These are phyloP conservation scores for Mythimna pallens DNA, from an alignment of 2,888 invertebrate genomes.

Conservation along the genomic window DNA sequence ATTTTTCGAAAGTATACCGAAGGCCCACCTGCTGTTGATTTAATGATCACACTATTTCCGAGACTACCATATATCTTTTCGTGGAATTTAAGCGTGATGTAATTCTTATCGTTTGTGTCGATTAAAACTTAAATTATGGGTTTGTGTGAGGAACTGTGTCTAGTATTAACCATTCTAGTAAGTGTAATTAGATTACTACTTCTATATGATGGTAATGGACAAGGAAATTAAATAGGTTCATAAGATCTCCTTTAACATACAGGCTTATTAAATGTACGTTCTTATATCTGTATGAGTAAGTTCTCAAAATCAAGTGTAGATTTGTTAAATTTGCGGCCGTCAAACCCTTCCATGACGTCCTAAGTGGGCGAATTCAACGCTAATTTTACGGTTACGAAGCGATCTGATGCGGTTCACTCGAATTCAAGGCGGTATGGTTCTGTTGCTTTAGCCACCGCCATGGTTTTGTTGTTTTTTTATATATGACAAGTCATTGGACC, in stretches of 20 bases:
- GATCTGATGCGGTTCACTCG: too few relatives aligned
- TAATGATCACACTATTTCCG: not conserved
- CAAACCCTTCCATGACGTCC: too few relatives aligned
- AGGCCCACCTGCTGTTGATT: not conserved
- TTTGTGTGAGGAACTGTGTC: conserved; percentile 1
- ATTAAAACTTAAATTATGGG: conserved; percentile 13
- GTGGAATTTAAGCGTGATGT: too few relatives aligned
- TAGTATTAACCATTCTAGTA: conserved; percentile 24
- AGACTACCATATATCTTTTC: not conserved
- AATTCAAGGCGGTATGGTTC: too few relatives aligned
- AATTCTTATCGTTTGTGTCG: too few relatives aligned
- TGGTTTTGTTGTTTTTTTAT: too few relatives aligned
- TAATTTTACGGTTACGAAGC: too few relatives aligned
- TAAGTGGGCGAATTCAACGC: too few relatives aligned
- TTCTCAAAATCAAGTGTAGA: not conserved
- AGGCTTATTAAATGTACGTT: not conserved
- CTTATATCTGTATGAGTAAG: conserved; percentile 2
- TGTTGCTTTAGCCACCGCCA: too few relatives aligned
- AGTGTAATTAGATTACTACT: not conserved
- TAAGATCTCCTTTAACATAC: conserved; percentile 4
- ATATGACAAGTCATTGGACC: too few relatives aligned
- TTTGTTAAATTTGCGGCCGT: not conserved
- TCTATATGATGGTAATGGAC: conserved; percentile 1
- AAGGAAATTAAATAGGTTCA: not conserved
- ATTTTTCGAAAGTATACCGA: not conserved